Percentiles rank a stretch among this genome's conserved stretches.
phyloP scores from a whole-genome alignment of 2,797 vertebrate genomes.

The Esox masquinongy region DNA sequence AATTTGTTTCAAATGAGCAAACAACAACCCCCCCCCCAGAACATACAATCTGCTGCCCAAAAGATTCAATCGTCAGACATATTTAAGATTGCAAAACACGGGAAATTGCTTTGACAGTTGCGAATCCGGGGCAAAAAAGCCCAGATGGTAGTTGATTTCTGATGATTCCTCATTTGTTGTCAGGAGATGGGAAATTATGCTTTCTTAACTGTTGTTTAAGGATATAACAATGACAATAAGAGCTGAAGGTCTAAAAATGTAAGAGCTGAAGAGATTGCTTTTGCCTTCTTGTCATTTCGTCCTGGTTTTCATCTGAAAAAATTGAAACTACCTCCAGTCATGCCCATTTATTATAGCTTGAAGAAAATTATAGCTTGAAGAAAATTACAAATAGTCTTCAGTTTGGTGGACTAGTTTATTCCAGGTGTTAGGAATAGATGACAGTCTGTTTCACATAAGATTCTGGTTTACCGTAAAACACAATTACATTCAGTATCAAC shows the following conservation, averaged over 20 bases:
- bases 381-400: background rate
- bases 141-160: background rate
- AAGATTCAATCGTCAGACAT: conserved; percentile 38
- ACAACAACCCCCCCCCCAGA: conserved; percentile 20
- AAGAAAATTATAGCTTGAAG: no score
- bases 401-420: background rate
- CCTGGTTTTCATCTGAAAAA: no score
- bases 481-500: background rate
- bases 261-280: no score
- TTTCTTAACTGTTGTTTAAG: background rate
- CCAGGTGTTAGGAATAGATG: background rate
- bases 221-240: no score
- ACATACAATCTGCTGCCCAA: conserved; percentile 38
- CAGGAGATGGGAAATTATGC: conserved; percentile 2
- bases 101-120: conserved; percentile 27
- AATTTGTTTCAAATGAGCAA: conserved; percentile 36
- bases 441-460: background rate
- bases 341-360: no score
- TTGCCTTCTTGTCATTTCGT: no score
- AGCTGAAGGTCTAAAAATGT: no score
- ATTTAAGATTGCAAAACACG: conserved; percentile 26
- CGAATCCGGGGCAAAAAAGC: background rate
- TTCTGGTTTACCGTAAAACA: background rate
- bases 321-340: no score
- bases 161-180: background rate